Percentiles rank a stretch among this genome's conserved stretches.
Conservation (phyloP, 2,113 vertebrate species). For the Arothron firmamentum region DNA sequence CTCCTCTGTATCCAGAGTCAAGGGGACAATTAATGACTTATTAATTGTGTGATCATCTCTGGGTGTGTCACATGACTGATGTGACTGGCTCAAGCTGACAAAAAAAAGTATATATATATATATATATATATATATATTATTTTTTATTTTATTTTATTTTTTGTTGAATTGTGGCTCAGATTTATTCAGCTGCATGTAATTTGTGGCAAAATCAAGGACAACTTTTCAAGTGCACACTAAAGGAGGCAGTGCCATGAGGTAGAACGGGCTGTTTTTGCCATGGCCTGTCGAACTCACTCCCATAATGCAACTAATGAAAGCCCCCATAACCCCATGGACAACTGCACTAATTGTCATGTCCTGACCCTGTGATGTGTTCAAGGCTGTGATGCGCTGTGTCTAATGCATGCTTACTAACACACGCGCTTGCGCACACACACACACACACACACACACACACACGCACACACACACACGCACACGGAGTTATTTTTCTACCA, state of each 20-base stretch:
- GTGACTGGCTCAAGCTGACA: too few relatives aligned
- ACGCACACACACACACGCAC: background rate
- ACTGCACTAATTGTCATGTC: slow-evolving; percentile 18
- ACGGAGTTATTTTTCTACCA: too few relatives aligned
- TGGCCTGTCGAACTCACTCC: slow-evolving; percentile 40
- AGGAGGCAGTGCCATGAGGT: slow-evolving; percentile 31
- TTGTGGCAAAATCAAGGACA: background rate
- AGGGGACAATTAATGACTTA: slow-evolving; percentile 14
- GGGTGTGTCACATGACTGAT: too few relatives aligned
- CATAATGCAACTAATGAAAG: slow-evolving; percentile 57
- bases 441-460: background rate
- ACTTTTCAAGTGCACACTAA: slow-evolving; percentile 7
- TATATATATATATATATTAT: too few relatives aligned
- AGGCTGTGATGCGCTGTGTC: background rate
- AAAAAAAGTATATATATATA: too few relatives aligned
- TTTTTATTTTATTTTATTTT: too few relatives aligned
- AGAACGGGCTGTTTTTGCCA: slow-evolving; percentile 20
- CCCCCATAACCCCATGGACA: slow-evolving; percentile 28
- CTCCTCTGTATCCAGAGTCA: slow-evolving; percentile 50
- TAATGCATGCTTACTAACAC: too few relatives aligned
- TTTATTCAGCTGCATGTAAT: slow-evolving; percentile 23
- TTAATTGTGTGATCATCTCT: too few relatives aligned
- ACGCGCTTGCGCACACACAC: background rate
- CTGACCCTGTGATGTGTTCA: slow-evolving; percentile 6
- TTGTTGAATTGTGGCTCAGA: background rate